Percentiles rank a stretch among this genome's conserved stretches.
Evolutionary conservation across 2,113 vertebrate species (phyloP).

Genomic region (Lathamus discolor): DNA sequence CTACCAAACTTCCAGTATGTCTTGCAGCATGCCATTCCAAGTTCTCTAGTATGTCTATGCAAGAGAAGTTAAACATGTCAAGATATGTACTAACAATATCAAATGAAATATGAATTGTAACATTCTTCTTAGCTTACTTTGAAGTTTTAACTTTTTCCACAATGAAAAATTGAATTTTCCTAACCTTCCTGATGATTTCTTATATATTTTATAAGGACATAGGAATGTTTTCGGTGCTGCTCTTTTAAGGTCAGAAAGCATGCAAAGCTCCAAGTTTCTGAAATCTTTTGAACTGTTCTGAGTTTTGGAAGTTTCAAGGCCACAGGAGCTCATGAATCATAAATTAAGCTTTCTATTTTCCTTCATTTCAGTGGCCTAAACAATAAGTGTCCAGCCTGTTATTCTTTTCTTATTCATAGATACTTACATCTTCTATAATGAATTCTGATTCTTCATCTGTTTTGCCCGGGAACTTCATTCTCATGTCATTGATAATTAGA

Average conservation of each 20-base stretch:
- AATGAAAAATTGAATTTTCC: not conserved
- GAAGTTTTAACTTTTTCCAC: conserved; percentile 5
- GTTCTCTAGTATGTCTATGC: not conserved
- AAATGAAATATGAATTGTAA: conserved; percentile 20
- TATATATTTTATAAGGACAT: conserved; percentile 1
- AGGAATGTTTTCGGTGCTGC: conserved; percentile 21
- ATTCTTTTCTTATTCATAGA: not conserved
- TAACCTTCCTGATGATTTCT: conserved; percentile 16
- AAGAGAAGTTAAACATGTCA: not conserved
- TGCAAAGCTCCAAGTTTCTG: not conserved
- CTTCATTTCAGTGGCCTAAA: not conserved
- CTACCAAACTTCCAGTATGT: not conserved
- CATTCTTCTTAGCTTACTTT: conserved; percentile 10
- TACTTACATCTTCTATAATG: conserved; percentile 91
- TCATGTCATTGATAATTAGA: conserved; percentile 88
- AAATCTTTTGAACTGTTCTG: conserved; percentile 2
- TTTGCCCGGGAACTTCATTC: conserved; percentile 93
- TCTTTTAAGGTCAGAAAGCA: conserved; percentile 17
- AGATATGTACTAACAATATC: not conserved
- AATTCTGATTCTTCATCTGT: conserved; percentile 90
- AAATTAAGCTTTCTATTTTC: not conserved
- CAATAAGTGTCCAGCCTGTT: not conserved
- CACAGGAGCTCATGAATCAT: conserved; percentile 20
- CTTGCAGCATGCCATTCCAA: not conserved
- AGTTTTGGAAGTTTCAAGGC: not conserved